Base-by-base conservation (phyloP, 2,113 vertebrate genomes). In the Leuciscus idus region DNA sequence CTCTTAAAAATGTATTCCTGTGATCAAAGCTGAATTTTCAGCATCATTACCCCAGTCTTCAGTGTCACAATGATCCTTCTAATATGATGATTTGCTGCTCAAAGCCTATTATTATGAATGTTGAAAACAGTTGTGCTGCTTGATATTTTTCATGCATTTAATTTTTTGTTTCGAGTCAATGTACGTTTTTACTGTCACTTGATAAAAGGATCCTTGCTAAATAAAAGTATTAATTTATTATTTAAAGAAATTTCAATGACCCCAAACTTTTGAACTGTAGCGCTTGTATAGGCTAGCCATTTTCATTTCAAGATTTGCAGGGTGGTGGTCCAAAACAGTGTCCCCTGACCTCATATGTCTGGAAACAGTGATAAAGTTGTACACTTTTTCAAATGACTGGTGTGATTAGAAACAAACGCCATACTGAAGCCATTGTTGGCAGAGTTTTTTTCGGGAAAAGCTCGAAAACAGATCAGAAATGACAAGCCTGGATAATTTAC, bases 401-500 rank as follows among this genome's bases (percentile, higher is more conserved):
- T 46, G 78, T 46, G 83, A 76, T 90, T 86, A 75, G 57, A 86
- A 89, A 52, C 23, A 88, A 85, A 87, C 81, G 86, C 70, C 36
- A 84, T 81, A 86, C 87, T 0, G 9, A 77, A 85, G 83, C 84
- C 72, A 83, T 76, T 81, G 87, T 83, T 74, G 64, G 85, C 66
- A 46, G 78, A 66, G n/a, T 90, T 43, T 10, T 10, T 88, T 85
- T 83, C 30, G 81, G 77, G 87, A 86, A 87, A 88, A 21, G 39
- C 21, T 90, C 87, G 76, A 86, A 90, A 90, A 89, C 86, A 28
- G 85, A 93, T 90, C 87, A 74, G 88, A 85, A 76, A 84, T 85
- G 89, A 85, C 90, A 85, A 36, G 72, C 77, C 82, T 36, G 66
- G 87, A 82, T 86, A 90, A 85, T 91, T 92, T 91, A 89, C 89